Evolutionary conservation across 2,888 invertebrate species (phyloP).

Genomic region (Drosophila subquinaria): DNA sequence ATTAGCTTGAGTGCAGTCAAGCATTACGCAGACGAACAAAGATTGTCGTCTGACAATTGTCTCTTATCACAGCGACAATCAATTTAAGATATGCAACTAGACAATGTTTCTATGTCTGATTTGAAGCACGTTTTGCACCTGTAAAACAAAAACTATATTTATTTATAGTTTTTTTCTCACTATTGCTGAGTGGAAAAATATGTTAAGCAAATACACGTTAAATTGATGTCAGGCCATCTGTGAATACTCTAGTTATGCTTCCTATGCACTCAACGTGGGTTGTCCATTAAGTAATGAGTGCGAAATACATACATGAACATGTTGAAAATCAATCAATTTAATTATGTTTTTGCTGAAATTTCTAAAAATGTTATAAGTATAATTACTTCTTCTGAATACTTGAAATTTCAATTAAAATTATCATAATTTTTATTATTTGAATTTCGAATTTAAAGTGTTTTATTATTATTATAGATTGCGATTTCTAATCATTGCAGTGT

Average conservation of each 20-base stretch:
- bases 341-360: background rate
- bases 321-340: background rate
- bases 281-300: conserved; percentile 30
- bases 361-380: background rate
- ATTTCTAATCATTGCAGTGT: background rate
- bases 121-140: conserved; percentile 16
- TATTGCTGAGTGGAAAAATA: conserved; percentile 56
- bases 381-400: background rate
- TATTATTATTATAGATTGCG: background rate
- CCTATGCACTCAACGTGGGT: background rate
- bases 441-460: background rate
- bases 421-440: background rate
- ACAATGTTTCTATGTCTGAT: background rate
- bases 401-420: background rate
- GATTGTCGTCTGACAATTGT: conserved; percentile 15
- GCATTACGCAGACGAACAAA: conserved; percentile 29
- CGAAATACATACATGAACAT: background rate
- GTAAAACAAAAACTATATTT: background rate
- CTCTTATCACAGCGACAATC: conserved; percentile 45
- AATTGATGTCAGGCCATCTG: conserved; percentile 13
- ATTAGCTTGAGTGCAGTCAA: conserved; percentile 63
- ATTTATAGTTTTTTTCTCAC: background rate
- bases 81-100: conserved; percentile 35
- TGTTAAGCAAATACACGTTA: conserved; percentile 45
- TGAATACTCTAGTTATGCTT: conserved; percentile 14